Base-by-base conservation (phyloP, 2,113 vertebrate species). In the Myotis lucifugus region DNA sequence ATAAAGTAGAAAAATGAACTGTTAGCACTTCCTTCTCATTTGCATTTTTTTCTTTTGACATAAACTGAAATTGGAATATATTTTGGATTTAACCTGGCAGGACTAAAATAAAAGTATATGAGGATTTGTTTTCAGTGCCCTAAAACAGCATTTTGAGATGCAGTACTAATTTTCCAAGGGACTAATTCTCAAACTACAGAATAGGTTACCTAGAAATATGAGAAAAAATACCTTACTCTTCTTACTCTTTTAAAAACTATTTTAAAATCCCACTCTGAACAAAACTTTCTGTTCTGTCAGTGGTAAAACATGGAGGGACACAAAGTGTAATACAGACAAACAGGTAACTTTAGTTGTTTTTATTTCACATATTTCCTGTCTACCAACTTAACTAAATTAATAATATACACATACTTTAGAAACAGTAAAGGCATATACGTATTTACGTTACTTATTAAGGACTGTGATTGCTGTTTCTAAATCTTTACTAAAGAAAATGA, bases 401-500 rank as follows among this genome's bases (percentile, higher is more conserved):
- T 56, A 84, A 70, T 32, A 46, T 15, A 54, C 4, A 34, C 27
- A 67, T 48, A 69, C 5, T 90, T 92, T 69, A 21, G 86, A 61
- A 77, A 52, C 37, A 93, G 86, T 61, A 83, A 96, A 85, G 54
- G 21, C 34, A 91, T 17, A 61, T 77, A 46, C 10, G 2, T 46
- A 85, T 48, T 84, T 34, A 87, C 37, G 7, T n/a, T 78, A 67
- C 74, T 46, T n/a, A 37, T 61, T 84, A 94, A 77, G 69, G 34
- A 56, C 9, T 78, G 1, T 54, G 48, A 81, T 52, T 85, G 46
- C 9, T 56, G 2, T 67, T 85, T 48, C 76, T 54, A 88, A 94
- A 54, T 87, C 10, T 92, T 82, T 25, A 70, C 54, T 96, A 34
- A 81, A 70, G 79, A 94, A 48, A 78, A 56, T 67, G 6, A 88